Evolutionary conservation across 2,797 vertebrate species (phyloP).

Genomic region (Phrynocephalus guinanensis): DNA sequence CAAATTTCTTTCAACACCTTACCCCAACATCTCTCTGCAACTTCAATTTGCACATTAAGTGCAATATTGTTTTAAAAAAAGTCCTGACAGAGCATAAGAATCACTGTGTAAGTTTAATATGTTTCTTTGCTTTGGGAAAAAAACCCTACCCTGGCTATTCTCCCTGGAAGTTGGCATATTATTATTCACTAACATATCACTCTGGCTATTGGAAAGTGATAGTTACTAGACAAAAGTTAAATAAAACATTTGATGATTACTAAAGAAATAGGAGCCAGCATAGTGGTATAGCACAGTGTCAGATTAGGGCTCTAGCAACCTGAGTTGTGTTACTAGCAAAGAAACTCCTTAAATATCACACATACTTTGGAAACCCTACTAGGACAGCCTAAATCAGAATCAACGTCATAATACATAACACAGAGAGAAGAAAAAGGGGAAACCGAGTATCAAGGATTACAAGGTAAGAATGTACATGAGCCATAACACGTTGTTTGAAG

Average conservation of each 20-base stretch:
- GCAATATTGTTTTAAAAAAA: too few relatives aligned
- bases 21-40: not conserved
- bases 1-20: not conserved
- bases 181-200: too few relatives aligned
- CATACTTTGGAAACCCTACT: not conserved
- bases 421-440: not conserved
- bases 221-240: not conserved
- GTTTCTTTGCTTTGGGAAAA: not conserved
- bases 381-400: not conserved
- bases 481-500: too few relatives aligned
- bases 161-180: too few relatives aligned
- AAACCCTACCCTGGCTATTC: not conserved
- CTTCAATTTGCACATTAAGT: not conserved
- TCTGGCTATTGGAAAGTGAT: not conserved
- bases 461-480: not conserved
- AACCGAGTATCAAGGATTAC: not conserved
- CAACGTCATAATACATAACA: not conserved
- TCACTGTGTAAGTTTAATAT: not conserved
- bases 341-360: too few relatives aligned
- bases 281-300: too few relatives aligned
- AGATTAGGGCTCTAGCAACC: too few relatives aligned
- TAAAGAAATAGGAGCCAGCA: too few relatives aligned
- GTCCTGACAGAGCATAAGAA: not conserved
- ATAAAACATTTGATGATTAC: not conserved
- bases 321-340: too few relatives aligned